A percentile compares a stretch with the other conserved stretches of the same genome.
These are phyloP conservation scores for Hypomecis punctinalis DNA, from an alignment of 2,888 invertebrate species.

Conservation along the genomic window DNA sequence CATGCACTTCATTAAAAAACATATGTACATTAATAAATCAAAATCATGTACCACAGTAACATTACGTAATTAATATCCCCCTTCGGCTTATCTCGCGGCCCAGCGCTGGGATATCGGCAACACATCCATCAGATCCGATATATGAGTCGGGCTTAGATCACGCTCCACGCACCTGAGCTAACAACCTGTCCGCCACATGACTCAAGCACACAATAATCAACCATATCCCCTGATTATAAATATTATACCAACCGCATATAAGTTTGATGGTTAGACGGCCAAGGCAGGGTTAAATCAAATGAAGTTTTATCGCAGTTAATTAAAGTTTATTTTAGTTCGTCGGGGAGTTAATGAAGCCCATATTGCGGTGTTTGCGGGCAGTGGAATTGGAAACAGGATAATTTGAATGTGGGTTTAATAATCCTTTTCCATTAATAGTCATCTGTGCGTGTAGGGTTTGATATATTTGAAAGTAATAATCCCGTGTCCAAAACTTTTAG, in stretches of 20 bases:
- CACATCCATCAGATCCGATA: constrained; percentile 49
- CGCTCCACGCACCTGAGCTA: constrained; percentile 33
- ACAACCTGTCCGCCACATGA: constrained; percentile 3
- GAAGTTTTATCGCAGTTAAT: constrained; percentile 22
- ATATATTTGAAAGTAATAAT: neutral
- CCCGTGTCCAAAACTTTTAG: too few species aligned
- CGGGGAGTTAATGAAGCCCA: constrained; percentile 11
- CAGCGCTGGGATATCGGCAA: constrained; percentile 7
- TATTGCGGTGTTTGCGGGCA: constrained; percentile 9
- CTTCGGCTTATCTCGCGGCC: neutral
- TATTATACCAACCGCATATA: neutral
- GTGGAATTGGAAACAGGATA: constrained; percentile 5
- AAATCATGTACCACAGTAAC: neutral
- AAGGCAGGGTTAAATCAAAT: constrained; percentile 8
- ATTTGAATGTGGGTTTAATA: constrained; percentile 19
- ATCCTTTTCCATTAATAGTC: constrained; percentile 5
- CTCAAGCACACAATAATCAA: constrained; percentile 5
- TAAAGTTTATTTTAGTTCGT: constrained; percentile 29
- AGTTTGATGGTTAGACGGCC: neutral
- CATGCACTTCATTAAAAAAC: too few species aligned
- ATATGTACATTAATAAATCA: too few species aligned
- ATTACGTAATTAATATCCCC: neutral
- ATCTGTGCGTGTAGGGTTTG: neutral
- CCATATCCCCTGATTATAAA: neutral
- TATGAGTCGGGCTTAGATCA: constrained; percentile 42